These are phyloP conservation scores for Magallana ariakensis DNA, from an alignment of 1,140 invertebrate genomes.

Conservation along the genomic window DNA sequence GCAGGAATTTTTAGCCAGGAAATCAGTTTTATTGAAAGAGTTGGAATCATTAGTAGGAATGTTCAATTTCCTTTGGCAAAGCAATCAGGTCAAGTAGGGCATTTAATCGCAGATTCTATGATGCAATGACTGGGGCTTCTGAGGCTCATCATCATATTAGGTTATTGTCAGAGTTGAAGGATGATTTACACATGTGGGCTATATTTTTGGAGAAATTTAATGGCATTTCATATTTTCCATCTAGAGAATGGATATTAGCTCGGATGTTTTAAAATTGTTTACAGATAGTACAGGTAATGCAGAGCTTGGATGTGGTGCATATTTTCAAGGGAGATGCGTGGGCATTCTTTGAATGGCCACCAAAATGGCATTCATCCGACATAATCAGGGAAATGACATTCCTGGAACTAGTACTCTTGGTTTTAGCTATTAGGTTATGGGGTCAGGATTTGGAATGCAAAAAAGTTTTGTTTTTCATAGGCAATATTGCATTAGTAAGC, in stretches of 20 bases:
- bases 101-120: constrained; percentile 31
- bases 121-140: constrained; percentile 8
- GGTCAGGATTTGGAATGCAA: background rate
- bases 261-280: constrained; percentile 41
- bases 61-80: background rate
- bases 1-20: background rate
- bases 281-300: constrained; percentile 52
- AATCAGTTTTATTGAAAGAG: constrained; percentile 29
- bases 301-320: constrained; percentile 37
- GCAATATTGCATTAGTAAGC: constrained; percentile 35
- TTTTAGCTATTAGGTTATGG: constrained; percentile 39
- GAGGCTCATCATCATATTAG: constrained; percentile 16
- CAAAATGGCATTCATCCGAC: background rate
- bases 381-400: constrained; percentile 5
- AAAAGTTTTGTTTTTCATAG: no score
- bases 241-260: background rate
- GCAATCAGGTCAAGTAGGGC: background rate
- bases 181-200: constrained; percentile 48
- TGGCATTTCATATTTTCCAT: constrained; percentile 42
- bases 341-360: constrained; percentile 33
- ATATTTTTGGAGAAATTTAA: constrained; percentile 48
- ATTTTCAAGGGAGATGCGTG: constrained; percentile 38
- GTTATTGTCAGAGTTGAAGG: background rate
- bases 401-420: background rate
- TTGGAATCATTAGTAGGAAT: constrained; percentile 38